phyloP scores from a whole-genome alignment of 2,797 vertebrate species.

The Decapterus maruadsi region DNA sequence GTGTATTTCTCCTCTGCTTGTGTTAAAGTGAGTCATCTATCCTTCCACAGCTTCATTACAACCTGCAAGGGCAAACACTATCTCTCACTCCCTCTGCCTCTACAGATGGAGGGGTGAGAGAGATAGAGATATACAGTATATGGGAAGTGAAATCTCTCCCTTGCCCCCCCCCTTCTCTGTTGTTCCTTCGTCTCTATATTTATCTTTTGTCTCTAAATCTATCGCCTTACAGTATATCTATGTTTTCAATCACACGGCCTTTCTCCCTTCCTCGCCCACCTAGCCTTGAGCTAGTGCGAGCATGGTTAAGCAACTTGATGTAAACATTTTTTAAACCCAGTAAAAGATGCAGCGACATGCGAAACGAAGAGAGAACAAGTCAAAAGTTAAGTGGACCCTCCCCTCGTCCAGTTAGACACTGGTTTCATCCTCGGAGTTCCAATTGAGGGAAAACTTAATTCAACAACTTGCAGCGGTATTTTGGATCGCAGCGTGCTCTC shows the following conservation, averaged over 20 bases:
- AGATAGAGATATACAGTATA: slow-evolving; percentile 66
- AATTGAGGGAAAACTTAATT: not conserved
- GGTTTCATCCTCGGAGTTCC: not conserved
- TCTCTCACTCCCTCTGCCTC: slow-evolving; percentile 72
- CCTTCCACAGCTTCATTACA: slow-evolving; percentile 84
- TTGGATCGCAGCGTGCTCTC: not conserved
- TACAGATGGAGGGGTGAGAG: slow-evolving; percentile 69
- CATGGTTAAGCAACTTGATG: slow-evolving; percentile 50
- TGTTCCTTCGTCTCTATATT: slow-evolving; percentile 73
- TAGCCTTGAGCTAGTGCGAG: slow-evolving; percentile 54
- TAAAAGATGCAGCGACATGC: slow-evolving; percentile 27
- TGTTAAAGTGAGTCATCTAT: slow-evolving; percentile 84
- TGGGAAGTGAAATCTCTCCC: slow-evolving; percentile 69
- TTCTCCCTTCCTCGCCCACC: slow-evolving; percentile 51
- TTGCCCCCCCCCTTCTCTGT: slow-evolving; percentile 45
- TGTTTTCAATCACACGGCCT: slow-evolving; percentile 60
- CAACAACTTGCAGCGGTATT: not conserved
- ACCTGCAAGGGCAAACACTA: slow-evolving; percentile 83
- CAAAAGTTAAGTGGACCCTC: not conserved
- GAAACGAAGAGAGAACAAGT: too few relatives aligned
- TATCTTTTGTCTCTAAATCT: slow-evolving; percentile 68
- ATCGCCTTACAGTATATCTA: slow-evolving; percentile 59
- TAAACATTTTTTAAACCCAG: slow-evolving; percentile 45
- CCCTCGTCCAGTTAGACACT: too few relatives aligned
- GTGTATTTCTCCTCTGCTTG: slow-evolving; percentile 74